A percentile compares a stretch with the other conserved stretches of the same genome.
Conservation (phyloP, 2,113 vertebrate genomes). For the Zosterops lateralis region DNA sequence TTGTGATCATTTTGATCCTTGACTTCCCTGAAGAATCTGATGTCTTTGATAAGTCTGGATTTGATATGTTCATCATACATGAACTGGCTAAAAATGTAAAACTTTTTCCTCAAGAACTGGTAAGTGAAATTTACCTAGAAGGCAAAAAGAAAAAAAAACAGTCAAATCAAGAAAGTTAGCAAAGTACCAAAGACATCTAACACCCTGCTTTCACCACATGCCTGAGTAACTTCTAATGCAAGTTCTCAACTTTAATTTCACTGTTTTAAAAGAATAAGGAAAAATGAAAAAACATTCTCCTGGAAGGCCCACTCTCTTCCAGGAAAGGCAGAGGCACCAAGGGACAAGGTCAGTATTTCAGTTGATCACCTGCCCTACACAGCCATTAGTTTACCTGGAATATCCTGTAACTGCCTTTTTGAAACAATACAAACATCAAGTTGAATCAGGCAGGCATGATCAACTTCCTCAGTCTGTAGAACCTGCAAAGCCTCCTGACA, state of each 20-base stretch:
- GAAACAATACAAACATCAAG: not conserved
- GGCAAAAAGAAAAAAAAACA: not conserved
- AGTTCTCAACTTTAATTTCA: not conserved
- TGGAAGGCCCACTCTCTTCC: not conserved
- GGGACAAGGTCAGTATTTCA: not conserved
- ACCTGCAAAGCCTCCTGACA: not conserved
- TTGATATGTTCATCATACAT: conserved; percentile 99
- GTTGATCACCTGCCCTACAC: not conserved
- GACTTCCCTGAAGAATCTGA: conserved; percentile 97
- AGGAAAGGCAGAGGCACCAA: not conserved
- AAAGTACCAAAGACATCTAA: not conserved
- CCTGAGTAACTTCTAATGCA: not conserved
- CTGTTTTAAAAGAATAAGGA: not conserved
- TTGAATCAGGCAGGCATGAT: not conserved
- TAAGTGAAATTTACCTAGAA: conserved; percentile 96
- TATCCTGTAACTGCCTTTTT: not conserved
- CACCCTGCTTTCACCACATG: not conserved
- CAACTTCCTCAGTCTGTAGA: not conserved
- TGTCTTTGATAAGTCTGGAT: conserved; percentile 97
- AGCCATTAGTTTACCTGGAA: not conserved
- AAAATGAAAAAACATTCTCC: not conserved
- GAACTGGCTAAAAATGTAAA: conserved; percentile 99
- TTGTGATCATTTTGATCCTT: conserved; percentile 98
- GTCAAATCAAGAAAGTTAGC: not conserved
- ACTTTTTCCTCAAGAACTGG: conserved; percentile 97